Evolutionary conservation across 2,888 invertebrate genomes (phyloP), one percentile per base, ranked within the genome.

Genomic region (Morinoia aosen): DNA sequence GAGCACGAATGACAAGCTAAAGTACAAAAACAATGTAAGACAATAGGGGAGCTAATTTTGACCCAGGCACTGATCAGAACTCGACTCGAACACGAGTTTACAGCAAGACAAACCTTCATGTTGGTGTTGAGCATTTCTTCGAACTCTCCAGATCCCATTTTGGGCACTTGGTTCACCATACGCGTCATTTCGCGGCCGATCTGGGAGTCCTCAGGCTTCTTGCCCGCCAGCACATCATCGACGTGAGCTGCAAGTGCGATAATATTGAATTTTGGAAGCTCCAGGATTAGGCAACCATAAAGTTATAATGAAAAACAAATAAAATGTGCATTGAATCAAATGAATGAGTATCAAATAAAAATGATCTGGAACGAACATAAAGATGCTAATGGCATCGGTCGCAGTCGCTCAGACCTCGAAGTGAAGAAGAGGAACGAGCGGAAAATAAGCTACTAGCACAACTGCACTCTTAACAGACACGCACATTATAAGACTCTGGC

Each of bases 51-150:
- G 3, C 5, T 4, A 48, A 48, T 48, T 48, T 48, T 48, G 5
- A 48, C 5, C 48, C 48, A 48, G 48, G 48, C 5, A 5, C 48
- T 48, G 48, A 48, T 48, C 48, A 48, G 48, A 48, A 48, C 48
- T 48, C 5, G 48, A 48, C 48, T 48, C 5, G 48, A 48, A 5
- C 48, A 48, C 5, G 25, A 10, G 76, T 76, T 33, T 19, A 76
- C 76, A 25, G 19, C 25, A 76, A 76, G 76, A 76, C 76, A 0
- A 97, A 98, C 98, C 97, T 99, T 99, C 97, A 99, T 98, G 97
- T 99, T 99, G 97, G 99, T 98, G 97, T 99, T 99, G 97, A 99
- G 98, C 98, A 99, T 99, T 97, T 98, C 98, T 88, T 99, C 99
- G 97, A 99, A 99, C 97, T 99, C 98, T 97, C 99, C 99, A 95